A percentile compares a stretch with the other conserved stretches of the same genome.
phyloP scores from a whole-genome alignment of 2,888 invertebrate genomes.

The Iselma pallidipennis region DNA sequence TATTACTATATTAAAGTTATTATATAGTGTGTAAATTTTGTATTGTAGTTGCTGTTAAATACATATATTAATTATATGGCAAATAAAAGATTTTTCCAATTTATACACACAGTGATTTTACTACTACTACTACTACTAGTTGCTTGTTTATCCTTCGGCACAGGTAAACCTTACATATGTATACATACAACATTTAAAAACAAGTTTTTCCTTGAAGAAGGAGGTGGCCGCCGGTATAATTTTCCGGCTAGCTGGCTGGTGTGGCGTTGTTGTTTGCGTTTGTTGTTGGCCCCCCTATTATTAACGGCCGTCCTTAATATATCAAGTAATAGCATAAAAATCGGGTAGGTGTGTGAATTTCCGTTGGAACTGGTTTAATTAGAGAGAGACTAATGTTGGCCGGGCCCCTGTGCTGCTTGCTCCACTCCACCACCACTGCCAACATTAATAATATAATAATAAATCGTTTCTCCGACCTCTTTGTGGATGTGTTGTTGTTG shows the following conservation, averaged over 20 bases:
- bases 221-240: background rate
- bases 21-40: constrained; percentile 73
- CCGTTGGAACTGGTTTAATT: constrained; percentile 44
- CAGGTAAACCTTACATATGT: too few relatives aligned
- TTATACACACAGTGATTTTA: constrained; percentile 22
- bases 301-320: constrained; percentile 28
- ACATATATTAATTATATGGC: constrained; percentile 74
- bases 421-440: constrained; percentile 12
- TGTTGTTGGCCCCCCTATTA: constrained; percentile 14
- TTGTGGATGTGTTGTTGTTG: constrained; percentile 7
- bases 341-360: constrained; percentile 44
- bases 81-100: constrained; percentile 70
- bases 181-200: background rate
- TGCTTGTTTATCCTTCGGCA: too few relatives aligned
- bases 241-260: background rate
- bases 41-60: constrained; percentile 75
- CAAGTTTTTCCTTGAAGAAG: background rate
- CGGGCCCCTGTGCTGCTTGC: constrained; percentile 33
- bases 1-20: constrained; percentile 63
- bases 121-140: too few relatives aligned
- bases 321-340: constrained; percentile 32
- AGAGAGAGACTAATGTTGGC: constrained; percentile 35
- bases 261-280: background rate
- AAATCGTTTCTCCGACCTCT: constrained; percentile 17
- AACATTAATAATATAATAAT: constrained; percentile 25